Evolutionary conservation across 2,888 invertebrate species (phyloP), one percentile per base, ranked within the genome.

Genomic region (Anodontia alba): DNA sequence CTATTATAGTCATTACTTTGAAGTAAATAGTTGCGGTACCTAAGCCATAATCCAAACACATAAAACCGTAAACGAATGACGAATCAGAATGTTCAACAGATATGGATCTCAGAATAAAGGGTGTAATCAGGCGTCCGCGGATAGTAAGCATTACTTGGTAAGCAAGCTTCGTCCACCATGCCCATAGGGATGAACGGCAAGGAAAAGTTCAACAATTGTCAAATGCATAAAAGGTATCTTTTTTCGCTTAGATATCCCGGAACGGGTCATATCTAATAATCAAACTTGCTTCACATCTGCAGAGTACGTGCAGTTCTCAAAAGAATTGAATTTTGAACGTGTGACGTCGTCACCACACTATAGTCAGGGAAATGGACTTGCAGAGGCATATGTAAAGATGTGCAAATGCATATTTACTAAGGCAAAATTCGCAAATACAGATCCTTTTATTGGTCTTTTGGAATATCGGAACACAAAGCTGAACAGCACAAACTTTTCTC

Each of bases 1-100:
- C 33, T 84, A 80, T 33, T 84, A 76, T 51, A 72, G 67, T 8
- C 15, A 62, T 20, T 82, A 75, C 42, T 77, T 81, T 69, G 83
- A 84, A 43, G 42, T 81, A 54, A 70, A 33, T 23, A 26, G 31
- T 38, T 69, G 20, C 54, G 51, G 8, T 51, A 73, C 51, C n/a
- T n/a, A n/a, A n/a, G n/a, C n/a, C n/a, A n/a, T n/a, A n/a, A n/a
- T n/a, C n/a, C n/a, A n/a, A n/a, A n/a, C n/a, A n/a, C n/a, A n/a
- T n/a, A n/a, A n/a, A n/a, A n/a, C n/a, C n/a, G n/a, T n/a, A n/a
- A n/a, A n/a, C n/a, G n/a, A n/a, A n/a, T n/a, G n/a, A n/a, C n/a
- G n/a, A n/a, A n/a, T n/a, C n/a, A n/a, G n/a, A n/a, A n/a, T n/a
- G n/a, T n/a, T n/a, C n/a, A n/a, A n/a, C n/a, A n/a, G n/a, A n/a